Percentiles rank a stretch among this genome's conserved stretches.
phyloP scores from a whole-genome alignment of 1,140 invertebrate species.

The Lucilia sericata region DNA sequence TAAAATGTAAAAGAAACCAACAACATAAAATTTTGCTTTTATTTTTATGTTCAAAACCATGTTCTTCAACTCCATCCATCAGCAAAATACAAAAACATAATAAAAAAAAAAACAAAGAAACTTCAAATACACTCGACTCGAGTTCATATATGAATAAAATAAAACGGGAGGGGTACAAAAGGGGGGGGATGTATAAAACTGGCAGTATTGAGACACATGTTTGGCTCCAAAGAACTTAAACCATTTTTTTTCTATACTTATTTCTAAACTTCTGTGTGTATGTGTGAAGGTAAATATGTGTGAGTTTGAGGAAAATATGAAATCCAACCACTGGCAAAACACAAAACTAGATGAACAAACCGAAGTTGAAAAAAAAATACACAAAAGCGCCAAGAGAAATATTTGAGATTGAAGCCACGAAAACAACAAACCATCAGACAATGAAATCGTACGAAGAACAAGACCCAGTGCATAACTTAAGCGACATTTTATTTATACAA shows the following conservation, averaged over 20 bases:
- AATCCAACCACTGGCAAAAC: constrained; percentile 23
- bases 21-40: constrained; percentile 13
- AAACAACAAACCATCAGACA: constrained; percentile 3
- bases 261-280: neutral
- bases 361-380: neutral
- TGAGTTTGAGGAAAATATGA: constrained; percentile 1
- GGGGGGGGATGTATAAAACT: neutral
- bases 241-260: neutral
- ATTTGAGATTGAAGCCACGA: constrained; percentile 16
- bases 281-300: neutral
- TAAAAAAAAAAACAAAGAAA: constrained; percentile 3
- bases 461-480: neutral
- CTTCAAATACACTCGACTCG: neutral
- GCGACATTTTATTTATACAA: neutral
- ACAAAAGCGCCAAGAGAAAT: constrained; percentile 19
- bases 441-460: neutral
- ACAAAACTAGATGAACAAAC: neutral
- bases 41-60: constrained; percentile 17
- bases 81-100: neutral
- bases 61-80: constrained; percentile 32
- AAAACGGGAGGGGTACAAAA: neutral
- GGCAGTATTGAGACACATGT: constrained; percentile 24
- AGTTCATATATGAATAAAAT: neutral
- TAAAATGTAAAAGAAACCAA: neutral
- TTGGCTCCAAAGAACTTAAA: constrained; percentile 34